Evolutionary conservation across 2,888 invertebrate species (phyloP).

Genomic region (Mayetiola destructor): DNA sequence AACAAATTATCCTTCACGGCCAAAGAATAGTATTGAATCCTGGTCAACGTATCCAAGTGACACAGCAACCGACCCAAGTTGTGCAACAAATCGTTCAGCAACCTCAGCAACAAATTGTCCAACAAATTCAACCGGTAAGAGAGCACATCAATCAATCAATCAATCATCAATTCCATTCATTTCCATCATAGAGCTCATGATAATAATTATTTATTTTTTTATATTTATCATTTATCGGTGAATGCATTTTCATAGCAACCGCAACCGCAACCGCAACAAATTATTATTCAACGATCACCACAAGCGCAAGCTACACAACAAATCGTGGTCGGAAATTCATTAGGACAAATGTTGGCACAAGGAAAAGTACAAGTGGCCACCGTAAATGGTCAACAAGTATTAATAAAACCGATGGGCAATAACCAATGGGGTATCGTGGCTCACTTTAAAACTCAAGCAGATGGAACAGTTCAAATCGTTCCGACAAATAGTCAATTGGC

Average conservation of each 20-base stretch:
- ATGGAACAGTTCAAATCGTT: slow-evolving; percentile 34
- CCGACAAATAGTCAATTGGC: slow-evolving; percentile 21
- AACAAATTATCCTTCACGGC: slow-evolving; percentile 34
- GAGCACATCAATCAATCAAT: too few species aligned
- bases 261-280: slow-evolving; percentile 27
- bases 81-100: slow-evolving; percentile 25
- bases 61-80: slow-evolving; percentile 26
- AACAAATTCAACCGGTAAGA: slow-evolving; percentile 20
- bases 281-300: slow-evolving; percentile 6
- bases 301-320: slow-evolving; percentile 19
- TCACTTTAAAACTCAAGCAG: slow-evolving; percentile 47
- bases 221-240: too few species aligned
- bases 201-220: too few species aligned
- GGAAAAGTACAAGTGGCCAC: slow-evolving; percentile 74
- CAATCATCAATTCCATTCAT: too few species aligned
- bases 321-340: slow-evolving; percentile 54
- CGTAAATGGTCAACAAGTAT: slow-evolving; percentile 67
- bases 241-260: too few species aligned
- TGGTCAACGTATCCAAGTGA: slow-evolving; percentile 25
- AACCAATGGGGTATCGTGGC: slow-evolving; percentile 66
- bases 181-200: too few species aligned
- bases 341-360: slow-evolving; percentile 67
- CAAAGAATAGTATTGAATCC: slow-evolving; percentile 34
- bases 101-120: slow-evolving; percentile 23
- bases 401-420: slow-evolving; percentile 59